A percentile compares a stretch with the other conserved stretches of the same genome.
phyloP scores from a whole-genome alignment of 2,113 vertebrate species.

The Zootoca vivipara region DNA sequence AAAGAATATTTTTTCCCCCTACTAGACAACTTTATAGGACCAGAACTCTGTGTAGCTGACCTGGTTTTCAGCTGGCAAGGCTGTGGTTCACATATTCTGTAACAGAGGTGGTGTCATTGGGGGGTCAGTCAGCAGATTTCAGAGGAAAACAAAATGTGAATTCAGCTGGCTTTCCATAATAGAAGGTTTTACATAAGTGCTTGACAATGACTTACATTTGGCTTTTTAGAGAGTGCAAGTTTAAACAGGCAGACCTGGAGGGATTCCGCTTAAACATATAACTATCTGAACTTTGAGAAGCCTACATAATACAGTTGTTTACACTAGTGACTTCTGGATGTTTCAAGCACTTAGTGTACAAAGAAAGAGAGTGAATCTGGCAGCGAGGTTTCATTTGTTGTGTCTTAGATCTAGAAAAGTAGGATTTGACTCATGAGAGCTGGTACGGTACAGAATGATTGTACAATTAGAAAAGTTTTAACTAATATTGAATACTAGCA shows the following conservation, averaged over 20 bases:
- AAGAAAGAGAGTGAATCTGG: background rate
- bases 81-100: background rate
- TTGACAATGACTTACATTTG: background rate
- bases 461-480: background rate
- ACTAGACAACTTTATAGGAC: background rate
- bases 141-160: background rate
- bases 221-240: background rate
- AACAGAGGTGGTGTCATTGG: background rate
- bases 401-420: background rate
- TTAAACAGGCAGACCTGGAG: background rate
- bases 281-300: conserved; percentile 7
- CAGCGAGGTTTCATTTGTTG: background rate
- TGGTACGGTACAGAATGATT: background rate
- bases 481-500: background rate
- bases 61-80: background rate
- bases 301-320: background rate
- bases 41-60: background rate
- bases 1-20: background rate
- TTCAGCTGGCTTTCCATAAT: background rate
- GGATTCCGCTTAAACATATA: background rate
- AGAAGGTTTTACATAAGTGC: background rate
- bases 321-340: background rate
- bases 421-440: background rate
- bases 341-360: background rate
- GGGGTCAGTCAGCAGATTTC: background rate